Evolutionary conservation across 1,140 invertebrate genomes (phyloP).

Genomic region (Leptestheria dahalacensis): DNA sequence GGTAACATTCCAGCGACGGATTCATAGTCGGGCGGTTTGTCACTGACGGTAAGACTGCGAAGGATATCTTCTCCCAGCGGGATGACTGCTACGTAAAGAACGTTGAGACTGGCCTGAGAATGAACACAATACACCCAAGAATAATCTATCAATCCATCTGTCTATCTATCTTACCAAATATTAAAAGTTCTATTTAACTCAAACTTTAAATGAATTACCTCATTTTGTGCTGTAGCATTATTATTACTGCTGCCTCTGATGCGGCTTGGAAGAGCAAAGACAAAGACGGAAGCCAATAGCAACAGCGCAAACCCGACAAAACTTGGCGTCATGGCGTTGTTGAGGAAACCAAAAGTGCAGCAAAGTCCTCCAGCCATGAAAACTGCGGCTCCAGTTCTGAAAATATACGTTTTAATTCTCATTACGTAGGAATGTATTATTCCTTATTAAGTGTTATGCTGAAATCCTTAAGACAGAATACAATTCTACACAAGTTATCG

Average conservation of each 20-base stretch:
- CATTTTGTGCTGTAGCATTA: neutral
- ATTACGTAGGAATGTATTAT: too few relatives aligned
- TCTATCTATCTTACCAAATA: too few relatives aligned
- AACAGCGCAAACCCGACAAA: neutral
- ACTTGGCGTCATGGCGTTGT: neutral
- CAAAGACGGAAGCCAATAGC: neutral
- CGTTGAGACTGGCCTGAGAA: too few relatives aligned
- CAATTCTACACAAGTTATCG: too few relatives aligned
- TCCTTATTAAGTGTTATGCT: too few relatives aligned
- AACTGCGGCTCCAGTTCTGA: neutral
- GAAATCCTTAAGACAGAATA: too few relatives aligned
- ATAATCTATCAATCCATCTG: too few relatives aligned
- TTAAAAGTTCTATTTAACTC: too few relatives aligned
- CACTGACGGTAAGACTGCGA: neutral
- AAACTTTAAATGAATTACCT: too few relatives aligned
- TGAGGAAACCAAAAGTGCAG: neutral
- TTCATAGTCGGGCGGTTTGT: neutral
- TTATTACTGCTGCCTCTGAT: neutral
- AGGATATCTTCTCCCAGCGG: neutral
- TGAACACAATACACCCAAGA: too few relatives aligned
- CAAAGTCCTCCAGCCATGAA: neutral
- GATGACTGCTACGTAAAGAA: neutral
- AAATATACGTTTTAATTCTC: neutral
- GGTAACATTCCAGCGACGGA: neutral
- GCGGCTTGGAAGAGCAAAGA: neutral